phyloP scores from a whole-genome alignment of 2,888 invertebrate genomes.

The Ectemnius continuus region DNA sequence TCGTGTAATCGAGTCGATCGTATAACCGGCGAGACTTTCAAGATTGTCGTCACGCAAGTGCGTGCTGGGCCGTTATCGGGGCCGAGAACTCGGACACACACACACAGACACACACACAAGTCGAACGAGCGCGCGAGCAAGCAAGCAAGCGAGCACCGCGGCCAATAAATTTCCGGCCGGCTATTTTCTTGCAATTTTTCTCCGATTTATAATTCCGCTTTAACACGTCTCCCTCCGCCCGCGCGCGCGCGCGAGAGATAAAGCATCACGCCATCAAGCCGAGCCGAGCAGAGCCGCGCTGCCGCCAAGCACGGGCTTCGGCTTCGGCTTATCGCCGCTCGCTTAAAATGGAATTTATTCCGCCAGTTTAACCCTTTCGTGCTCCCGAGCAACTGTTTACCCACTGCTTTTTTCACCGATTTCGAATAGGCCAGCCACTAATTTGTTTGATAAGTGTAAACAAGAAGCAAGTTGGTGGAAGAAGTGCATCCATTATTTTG shows the following conservation, averaged over 20 bases:
- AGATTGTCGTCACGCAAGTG: slow-evolving; percentile 53
- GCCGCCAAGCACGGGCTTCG: too few relatives aligned
- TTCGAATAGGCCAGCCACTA: too few relatives aligned
- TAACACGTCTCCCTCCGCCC: slow-evolving; percentile 34
- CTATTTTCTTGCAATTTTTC: slow-evolving; percentile 48
- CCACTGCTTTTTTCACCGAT: too few relatives aligned
- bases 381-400: too few relatives aligned
- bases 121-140: too few relatives aligned
- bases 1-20: slow-evolving; percentile 35
- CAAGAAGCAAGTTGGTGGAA: too few relatives aligned
- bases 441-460: too few relatives aligned
- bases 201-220: slow-evolving; percentile 47
- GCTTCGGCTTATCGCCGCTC: slow-evolving; percentile 19
- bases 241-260: slow-evolving; percentile 26
- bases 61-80: slow-evolving; percentile 40
- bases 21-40: slow-evolving; percentile 10
- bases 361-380: background rate
- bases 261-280: slow-evolving; percentile 42
- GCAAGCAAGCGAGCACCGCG: too few relatives aligned
- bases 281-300: background rate
- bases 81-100: too few relatives aligned
- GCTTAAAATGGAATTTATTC: slow-evolving; percentile 41
- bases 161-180: slow-evolving; percentile 37
- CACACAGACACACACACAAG: too few relatives aligned
- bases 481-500: too few relatives aligned